phyloP scores from a whole-genome alignment of 2,797 vertebrate genomes.

The Hafferia zeledoni region DNA sequence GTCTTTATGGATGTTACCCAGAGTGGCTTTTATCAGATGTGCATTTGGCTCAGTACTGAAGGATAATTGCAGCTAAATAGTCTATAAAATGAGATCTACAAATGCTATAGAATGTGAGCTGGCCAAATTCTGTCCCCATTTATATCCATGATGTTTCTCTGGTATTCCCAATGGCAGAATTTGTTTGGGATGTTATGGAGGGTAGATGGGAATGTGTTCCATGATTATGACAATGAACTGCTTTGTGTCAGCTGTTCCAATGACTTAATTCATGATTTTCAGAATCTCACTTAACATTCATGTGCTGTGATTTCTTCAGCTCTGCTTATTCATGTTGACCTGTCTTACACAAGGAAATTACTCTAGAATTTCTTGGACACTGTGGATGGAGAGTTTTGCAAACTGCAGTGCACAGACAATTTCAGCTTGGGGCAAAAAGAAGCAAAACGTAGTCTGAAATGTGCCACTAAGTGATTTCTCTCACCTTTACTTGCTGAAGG shows the following conservation, averaged over 20 bases:
- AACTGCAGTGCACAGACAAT: neutral
- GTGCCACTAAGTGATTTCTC: slow-evolving; percentile 15
- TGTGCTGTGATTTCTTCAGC: neutral
- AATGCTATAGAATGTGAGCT: neutral
- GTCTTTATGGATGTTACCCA: slow-evolving; percentile 13
- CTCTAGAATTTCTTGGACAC: neutral
- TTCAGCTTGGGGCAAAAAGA: slow-evolving; percentile 32
- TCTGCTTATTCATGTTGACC: neutral
- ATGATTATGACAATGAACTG: neutral
- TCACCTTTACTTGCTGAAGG: slow-evolving; percentile 35
- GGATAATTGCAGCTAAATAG: slow-evolving; percentile 45
- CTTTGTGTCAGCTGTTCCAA: neutral
- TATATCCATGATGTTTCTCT: neutral
- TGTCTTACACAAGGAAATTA: neutral
- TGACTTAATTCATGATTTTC: neutral
- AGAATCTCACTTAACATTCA: neutral
- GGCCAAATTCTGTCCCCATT: slow-evolving; percentile 2
- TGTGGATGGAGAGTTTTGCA: neutral
- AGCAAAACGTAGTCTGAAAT: slow-evolving; percentile 11
- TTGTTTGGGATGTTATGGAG: neutral
- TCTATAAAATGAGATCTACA: slow-evolving; percentile 31
- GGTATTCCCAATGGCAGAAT: neutral
- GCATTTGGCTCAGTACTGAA: slow-evolving; percentile 35
- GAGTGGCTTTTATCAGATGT: slow-evolving; percentile 15
- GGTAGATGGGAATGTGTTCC: neutral